phyloP scores from a whole-genome alignment of 1,140 invertebrate species.

The Hylyphantes graminicola region DNA sequence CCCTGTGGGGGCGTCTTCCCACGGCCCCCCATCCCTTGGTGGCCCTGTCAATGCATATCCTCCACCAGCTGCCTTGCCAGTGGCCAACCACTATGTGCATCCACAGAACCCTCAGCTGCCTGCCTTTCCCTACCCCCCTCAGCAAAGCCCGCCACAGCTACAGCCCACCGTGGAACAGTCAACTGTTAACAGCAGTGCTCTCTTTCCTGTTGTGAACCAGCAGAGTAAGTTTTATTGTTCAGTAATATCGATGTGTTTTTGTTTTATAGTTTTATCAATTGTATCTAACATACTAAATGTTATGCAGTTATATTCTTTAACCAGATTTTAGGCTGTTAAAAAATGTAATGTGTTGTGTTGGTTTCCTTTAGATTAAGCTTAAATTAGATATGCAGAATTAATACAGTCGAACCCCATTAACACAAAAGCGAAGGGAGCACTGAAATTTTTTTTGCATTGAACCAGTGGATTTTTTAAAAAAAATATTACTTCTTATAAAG shows the following conservation, averaged over 20 bases:
- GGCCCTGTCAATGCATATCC: conserved; percentile 48
- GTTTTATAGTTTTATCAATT: background rate
- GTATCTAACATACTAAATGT: too few relatives aligned
- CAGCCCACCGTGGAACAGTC: conserved; percentile 54
- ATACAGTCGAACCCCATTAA: too few relatives aligned
- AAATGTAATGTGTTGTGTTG: too few relatives aligned
- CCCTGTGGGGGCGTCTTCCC: conserved; percentile 53
- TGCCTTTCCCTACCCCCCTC: conserved; percentile 36
- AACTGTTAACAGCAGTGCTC: conserved; percentile 1
- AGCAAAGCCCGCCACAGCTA: conserved; percentile 47
- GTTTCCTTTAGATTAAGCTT: too few relatives aligned
- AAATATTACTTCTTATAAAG: too few relatives aligned
- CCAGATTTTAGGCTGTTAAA: too few relatives aligned
- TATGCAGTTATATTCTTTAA: too few relatives aligned
- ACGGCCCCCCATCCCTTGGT: conserved; percentile 52
- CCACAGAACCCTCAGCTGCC: conserved; percentile 38
- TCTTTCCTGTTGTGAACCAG: conserved; percentile 40
- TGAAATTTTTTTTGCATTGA: too few relatives aligned
- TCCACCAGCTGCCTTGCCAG: conserved; percentile 30
- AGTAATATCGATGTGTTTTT: background rate
- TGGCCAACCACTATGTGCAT: conserved; percentile 48
- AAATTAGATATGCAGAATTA: too few relatives aligned
- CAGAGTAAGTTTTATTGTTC: conserved; percentile 19
- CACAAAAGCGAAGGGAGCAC: too few relatives aligned
- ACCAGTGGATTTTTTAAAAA: too few relatives aligned